Base-by-base conservation (phyloP, 1,140 invertebrate genomes). In the Temnothorax nylanderi region DNA sequence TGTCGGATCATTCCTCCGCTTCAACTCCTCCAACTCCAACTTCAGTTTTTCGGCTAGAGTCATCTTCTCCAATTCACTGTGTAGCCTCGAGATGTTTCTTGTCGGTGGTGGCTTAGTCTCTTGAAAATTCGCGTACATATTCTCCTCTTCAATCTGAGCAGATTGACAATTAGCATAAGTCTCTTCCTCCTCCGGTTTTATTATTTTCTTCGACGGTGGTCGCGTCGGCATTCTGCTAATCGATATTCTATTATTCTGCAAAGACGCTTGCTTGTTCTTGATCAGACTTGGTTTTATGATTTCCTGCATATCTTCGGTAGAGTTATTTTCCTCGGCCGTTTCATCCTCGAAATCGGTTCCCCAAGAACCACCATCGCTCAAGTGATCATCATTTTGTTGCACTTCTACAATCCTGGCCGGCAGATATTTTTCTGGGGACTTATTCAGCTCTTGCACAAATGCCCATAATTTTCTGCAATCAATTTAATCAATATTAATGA, bases 291-390 rank as follows among this genome's bases (percentile, higher is more conserved):
- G n/a, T 32, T 76, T 65, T 6, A 18, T 6, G 2, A 67, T 41
- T 62, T 80, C 75, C 10, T 47, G 74, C 10, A 5, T 54, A 2
- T 74, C n/a, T 5, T 44, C 71, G 0, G 21, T 3, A 0, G 47
- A 64, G 13, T 86, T 74, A 18, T 75, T 89, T 4, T 94, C 94
- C 11, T 93, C 90, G 34, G n/a, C 41, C 5, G 26, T 41, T 6
- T 91, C 92, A 58, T 94, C 94, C 0, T 94, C 94, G n/a, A 94
- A 95, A 6, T 95, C 94, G 0, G 94, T 94, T 26, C 91, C 94
- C 94, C 94, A 95, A 5, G 93, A 94, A 56, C 90, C 92, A 10
- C 78, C 91, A 71, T 94, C 94, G 80, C 93, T 95, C 11, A 91
- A 34, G 0, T 88, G 69, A 58, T 94, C 93, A 10, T 92, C 91